phyloP scores from a whole-genome alignment of 2,888 invertebrate genomes.

The Bellardia pandia region DNA sequence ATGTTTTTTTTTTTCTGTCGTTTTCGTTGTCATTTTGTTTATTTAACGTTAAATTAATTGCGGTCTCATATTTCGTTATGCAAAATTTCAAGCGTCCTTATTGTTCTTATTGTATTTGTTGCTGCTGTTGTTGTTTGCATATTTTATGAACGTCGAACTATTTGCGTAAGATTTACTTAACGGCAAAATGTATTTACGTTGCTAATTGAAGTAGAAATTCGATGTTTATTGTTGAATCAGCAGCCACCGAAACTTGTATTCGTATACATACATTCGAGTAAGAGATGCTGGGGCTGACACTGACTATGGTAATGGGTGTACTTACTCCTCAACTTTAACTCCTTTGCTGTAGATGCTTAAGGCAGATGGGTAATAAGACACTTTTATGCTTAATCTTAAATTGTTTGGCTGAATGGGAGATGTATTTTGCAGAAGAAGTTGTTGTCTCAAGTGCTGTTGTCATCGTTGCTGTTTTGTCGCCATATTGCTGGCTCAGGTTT shows the following conservation, averaged over 20 bases:
- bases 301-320: conserved; percentile 50
- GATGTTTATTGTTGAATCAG: conserved; percentile 64
- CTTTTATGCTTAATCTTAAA: conserved; percentile 58
- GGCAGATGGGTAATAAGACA: conserved; percentile 62
- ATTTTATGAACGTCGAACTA: conserved; percentile 66
- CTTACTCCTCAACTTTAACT: conserved; percentile 21
- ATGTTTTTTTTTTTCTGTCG: conserved; percentile 27
- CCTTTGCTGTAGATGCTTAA: conserved; percentile 19
- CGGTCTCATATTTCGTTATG: conserved; percentile 77
- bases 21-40: conserved; percentile 75
- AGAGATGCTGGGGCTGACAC: conserved; percentile 6
- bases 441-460: conserved; percentile 64
- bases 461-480: conserved; percentile 54
- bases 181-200: conserved; percentile 76
- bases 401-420: conserved; percentile 37
- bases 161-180: conserved; percentile 77
- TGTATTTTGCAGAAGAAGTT: conserved; percentile 23
- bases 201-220: conserved; percentile 77
- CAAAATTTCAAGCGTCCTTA: conserved; percentile 69
- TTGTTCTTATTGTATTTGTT: conserved; percentile 34
- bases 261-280: background rate
- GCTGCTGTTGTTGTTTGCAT: conserved; percentile 60
- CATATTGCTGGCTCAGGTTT: conserved; percentile 56
- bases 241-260: conserved; percentile 3
- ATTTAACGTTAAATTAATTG: conserved; percentile 78